phyloP scores from a whole-genome alignment of 1,140 invertebrate species.

The Riptortus pedestris region DNA sequence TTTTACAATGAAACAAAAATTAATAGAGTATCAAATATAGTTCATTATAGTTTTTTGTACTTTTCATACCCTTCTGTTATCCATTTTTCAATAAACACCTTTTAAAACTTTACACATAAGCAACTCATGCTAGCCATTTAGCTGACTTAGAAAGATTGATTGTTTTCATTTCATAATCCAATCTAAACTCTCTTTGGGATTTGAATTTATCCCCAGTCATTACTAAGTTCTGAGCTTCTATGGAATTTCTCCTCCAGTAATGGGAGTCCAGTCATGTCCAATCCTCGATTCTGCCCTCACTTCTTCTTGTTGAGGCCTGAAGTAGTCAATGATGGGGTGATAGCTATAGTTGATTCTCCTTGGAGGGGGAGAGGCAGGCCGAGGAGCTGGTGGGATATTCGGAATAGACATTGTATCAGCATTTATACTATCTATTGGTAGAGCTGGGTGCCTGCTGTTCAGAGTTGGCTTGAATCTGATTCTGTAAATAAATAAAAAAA shows the following conservation, averaged over 20 bases:
- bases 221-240: too few relatives aligned
- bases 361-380: constrained; percentile 30
- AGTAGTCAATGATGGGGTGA: constrained; percentile 75
- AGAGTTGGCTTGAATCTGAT: constrained; percentile 14
- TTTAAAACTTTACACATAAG: too few relatives aligned
- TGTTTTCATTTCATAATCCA: too few relatives aligned
- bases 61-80: too few relatives aligned
- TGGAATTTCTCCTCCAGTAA: constrained; percentile 24
- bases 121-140: too few relatives aligned
- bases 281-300: constrained; percentile 21
- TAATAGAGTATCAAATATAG: too few relatives aligned
- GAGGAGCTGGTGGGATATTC: neutral
- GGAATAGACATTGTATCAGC: constrained; percentile 16
- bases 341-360: constrained; percentile 63
- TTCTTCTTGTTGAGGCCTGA: constrained; percentile 38
- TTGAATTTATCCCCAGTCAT: too few relatives aligned
- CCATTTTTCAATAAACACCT: too few relatives aligned
- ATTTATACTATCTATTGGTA: constrained; percentile 28
- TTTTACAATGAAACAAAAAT: too few relatives aligned
- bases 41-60: too few relatives aligned
- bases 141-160: too few relatives aligned
- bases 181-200: too few relatives aligned
- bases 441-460: constrained; percentile 28
- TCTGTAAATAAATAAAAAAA: constrained; percentile 14
- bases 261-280: constrained; percentile 30